Evolutionary conservation across 1,140 invertebrate genomes (phyloP).

Genomic region (Macrobrachium nipponense): DNA sequence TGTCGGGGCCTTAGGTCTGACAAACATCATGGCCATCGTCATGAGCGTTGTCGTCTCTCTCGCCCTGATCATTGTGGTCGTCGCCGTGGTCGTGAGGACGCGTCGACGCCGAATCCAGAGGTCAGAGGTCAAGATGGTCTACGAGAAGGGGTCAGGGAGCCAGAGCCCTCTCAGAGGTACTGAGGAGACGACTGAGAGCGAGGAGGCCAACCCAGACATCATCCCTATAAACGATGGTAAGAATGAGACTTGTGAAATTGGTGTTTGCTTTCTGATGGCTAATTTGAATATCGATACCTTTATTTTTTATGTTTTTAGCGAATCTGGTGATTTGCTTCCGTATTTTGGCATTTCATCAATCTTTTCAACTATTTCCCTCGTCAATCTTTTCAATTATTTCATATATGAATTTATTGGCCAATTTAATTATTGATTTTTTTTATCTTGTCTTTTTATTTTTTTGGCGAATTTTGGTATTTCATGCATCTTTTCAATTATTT

Average conservation of each 20-base stretch:
- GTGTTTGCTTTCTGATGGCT: not conserved
- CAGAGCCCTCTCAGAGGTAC: constrained; percentile 7
- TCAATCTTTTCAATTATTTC: too few species aligned
- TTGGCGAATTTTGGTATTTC: too few species aligned
- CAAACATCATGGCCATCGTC: constrained; percentile 79
- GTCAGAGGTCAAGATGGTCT: constrained; percentile 44
- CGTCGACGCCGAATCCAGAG: constrained; percentile 9
- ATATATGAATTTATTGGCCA: too few species aligned
- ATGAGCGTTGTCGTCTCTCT: constrained; percentile 73
- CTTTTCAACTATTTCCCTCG: too few species aligned
- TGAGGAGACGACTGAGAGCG: constrained; percentile 11
- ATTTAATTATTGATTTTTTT: too few species aligned
- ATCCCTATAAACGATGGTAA: constrained; percentile 44
- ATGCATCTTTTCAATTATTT: too few species aligned
- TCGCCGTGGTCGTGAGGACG: constrained; percentile 36
- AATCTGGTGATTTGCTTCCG: too few species aligned
- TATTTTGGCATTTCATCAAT: too few species aligned
- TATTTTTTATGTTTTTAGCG: too few species aligned
- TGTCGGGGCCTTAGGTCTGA: constrained; percentile 74
- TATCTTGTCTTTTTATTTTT: too few species aligned
- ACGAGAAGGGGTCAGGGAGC: constrained; percentile 19
- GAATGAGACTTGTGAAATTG: not conserved
- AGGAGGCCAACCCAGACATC: constrained; percentile 32
- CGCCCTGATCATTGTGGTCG: constrained; percentile 28
- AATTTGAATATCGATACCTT: too few species aligned